A percentile compares a stretch with the other conserved stretches of the same genome.
These are phyloP conservation scores for Solenodon paradoxus DNA, from an alignment of 2,113 vertebrate species.

Conservation along the genomic window DNA sequence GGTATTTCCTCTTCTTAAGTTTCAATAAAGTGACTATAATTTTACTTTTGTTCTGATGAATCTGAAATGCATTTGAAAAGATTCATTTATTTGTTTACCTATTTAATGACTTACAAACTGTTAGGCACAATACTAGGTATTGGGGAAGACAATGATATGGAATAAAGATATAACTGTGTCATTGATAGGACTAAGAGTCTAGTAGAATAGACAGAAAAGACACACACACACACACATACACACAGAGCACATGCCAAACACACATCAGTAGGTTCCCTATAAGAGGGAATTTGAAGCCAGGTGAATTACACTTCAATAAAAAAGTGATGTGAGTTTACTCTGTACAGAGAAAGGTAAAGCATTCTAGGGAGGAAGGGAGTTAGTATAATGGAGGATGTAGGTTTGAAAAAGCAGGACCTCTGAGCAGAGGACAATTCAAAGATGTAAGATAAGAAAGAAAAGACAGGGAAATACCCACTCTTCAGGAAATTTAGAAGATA, in stretches of 20 bases:
- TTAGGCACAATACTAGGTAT: background rate
- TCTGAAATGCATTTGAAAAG: background rate
- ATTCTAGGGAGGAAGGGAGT: background rate
- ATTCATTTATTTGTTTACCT: background rate
- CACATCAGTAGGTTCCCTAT: background rate
- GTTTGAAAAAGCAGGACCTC: background rate
- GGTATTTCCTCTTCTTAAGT: background rate
- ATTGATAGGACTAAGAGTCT: background rate
- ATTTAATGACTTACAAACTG: too few relatives aligned
- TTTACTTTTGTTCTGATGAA: background rate
- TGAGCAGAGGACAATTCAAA: background rate
- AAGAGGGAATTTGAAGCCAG: background rate
- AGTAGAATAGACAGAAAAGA: background rate
- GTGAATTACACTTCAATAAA: background rate
- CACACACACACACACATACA: background rate
- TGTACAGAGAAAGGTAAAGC: background rate
- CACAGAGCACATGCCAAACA: background rate
- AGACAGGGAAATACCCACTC: accelerated
- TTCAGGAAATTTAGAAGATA: background rate
- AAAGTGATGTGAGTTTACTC: background rate
- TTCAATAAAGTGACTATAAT: background rate
- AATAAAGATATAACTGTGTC: background rate
- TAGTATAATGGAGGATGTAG: background rate
- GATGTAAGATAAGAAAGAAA: background rate
- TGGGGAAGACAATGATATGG: background rate